A percentile compares a stretch with the other conserved stretches of the same genome.
These are phyloP conservation scores for Agonopterix arenella DNA, from an alignment of 2,888 invertebrate genomes.

Conservation along the genomic window DNA sequence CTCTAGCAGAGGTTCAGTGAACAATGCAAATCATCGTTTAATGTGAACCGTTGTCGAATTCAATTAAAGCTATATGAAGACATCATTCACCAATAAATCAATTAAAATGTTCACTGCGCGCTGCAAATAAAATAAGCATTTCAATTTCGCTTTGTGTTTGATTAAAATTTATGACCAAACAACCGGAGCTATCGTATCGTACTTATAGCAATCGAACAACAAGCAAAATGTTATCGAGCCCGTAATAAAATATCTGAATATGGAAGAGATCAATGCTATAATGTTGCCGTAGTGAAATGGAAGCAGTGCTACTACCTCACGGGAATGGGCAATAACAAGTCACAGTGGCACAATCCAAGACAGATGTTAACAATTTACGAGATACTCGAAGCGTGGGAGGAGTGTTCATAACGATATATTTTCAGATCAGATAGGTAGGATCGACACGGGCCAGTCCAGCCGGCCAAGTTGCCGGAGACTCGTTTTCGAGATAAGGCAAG, in stretches of 20 bases:
- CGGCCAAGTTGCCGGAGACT: constrained; percentile 14
- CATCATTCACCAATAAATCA: constrained; percentile 36
- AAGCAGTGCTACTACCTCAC: background rate
- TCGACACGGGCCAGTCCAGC: constrained; percentile 4
- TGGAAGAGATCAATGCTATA: background rate
- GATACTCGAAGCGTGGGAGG: constrained; percentile 10
- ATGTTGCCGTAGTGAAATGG: background rate
- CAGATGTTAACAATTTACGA: constrained; percentile 12
- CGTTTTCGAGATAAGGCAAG: constrained; percentile 28
- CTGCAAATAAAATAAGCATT: constrained; percentile 22
- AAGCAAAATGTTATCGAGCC: background rate
- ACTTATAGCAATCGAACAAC: background rate
- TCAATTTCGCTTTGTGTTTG: constrained; percentile 24
- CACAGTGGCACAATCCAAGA: constrained; percentile 7
- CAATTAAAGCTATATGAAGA: constrained; percentile 44
- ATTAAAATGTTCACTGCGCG: constrained; percentile 25
- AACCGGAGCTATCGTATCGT: constrained; percentile 1
- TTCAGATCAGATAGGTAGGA: constrained; percentile 14
- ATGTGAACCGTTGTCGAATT: constrained; percentile 29
- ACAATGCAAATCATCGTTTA: constrained; percentile 29
- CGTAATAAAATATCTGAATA: too few relatives aligned
- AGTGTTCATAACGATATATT: constrained; percentile 15
- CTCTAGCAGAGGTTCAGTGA: constrained; percentile 19
- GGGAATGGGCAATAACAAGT: background rate
- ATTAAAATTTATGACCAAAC: constrained; percentile 15